These are phyloP conservation scores for Lineus longissimus DNA, from an alignment of 1,140 invertebrate genomes.

Conservation along the genomic window DNA sequence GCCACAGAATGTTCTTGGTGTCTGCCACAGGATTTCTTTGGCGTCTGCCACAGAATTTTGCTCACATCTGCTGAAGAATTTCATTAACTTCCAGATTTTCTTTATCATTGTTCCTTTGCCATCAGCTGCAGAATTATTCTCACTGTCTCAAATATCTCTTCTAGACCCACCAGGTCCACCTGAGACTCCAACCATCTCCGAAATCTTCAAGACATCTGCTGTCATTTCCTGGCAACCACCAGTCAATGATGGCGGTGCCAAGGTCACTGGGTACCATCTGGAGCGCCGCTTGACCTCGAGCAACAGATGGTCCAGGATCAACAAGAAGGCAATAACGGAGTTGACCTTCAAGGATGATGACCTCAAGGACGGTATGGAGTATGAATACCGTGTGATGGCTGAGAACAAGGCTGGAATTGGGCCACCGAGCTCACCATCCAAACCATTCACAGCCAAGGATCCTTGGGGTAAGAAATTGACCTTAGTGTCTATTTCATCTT, in stretches of 20 bases:
- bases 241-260: slow-evolving; percentile 30
- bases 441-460: slow-evolving; percentile 81
- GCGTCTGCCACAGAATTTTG: too few relatives aligned
- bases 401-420: slow-evolving; percentile 96
- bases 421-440: slow-evolving; percentile 76
- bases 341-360: slow-evolving; percentile 82
- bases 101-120: too few relatives aligned
- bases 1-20: too few relatives aligned
- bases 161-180: slow-evolving; percentile 44
- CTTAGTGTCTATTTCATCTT: not conserved
- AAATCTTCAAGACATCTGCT: slow-evolving; percentile 89
- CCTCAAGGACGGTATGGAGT: slow-evolving; percentile 86
- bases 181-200: slow-evolving; percentile 64
- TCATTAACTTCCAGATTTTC: too few relatives aligned
- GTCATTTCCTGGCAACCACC: slow-evolving; percentile 81
- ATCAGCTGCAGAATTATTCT: slow-evolving; percentile 35
- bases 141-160: slow-evolving; percentile 36
- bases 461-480: slow-evolving; percentile 53
- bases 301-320: slow-evolving; percentile 86
- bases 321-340: slow-evolving; percentile 73
- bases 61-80: too few relatives aligned
- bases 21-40: too few relatives aligned
- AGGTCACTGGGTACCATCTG: slow-evolving; percentile 46
- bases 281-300: slow-evolving; percentile 37
- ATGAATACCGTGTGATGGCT: slow-evolving; percentile 91